phyloP scores from a whole-genome alignment of 2,888 invertebrate species.

The Falcaria lacertinaria region DNA sequence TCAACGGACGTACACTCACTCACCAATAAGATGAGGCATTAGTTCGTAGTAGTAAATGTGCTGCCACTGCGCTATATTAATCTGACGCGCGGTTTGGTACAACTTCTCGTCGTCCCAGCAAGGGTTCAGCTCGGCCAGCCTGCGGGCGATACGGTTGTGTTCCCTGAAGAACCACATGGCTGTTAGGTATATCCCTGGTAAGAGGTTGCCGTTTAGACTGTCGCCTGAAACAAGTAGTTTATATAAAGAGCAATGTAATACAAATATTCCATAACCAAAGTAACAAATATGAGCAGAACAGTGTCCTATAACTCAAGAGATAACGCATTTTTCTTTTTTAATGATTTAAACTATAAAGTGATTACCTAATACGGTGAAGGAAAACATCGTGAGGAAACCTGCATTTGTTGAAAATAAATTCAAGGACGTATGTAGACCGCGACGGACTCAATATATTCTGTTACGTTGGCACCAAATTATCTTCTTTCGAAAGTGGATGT shows the following conservation, averaged over 20 bases:
- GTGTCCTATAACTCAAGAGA: too few relatives aligned
- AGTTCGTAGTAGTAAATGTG: slow-evolving; percentile 91
- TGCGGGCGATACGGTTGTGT: slow-evolving; percentile 88
- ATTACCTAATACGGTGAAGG: too few relatives aligned
- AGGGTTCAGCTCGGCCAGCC: slow-evolving; percentile 84
- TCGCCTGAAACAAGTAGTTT: slow-evolving; percentile 20
- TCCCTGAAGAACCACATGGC: slow-evolving; percentile 74
- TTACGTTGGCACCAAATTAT: too few relatives aligned
- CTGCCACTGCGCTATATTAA: slow-evolving; percentile 88
- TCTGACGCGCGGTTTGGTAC: slow-evolving; percentile 80
- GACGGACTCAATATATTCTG: too few relatives aligned
- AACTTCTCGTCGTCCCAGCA: slow-evolving; percentile 92
- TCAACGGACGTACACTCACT: slow-evolving; percentile 25
- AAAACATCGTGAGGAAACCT: too few relatives aligned
- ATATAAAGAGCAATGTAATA: not conserved
- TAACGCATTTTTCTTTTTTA: too few relatives aligned
- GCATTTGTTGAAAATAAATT: too few relatives aligned
- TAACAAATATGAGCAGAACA: too few relatives aligned
- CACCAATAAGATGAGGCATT: slow-evolving; percentile 86
- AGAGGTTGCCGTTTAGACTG: slow-evolving; percentile 17
- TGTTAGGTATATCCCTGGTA: slow-evolving; percentile 23
- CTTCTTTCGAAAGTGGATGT: too few relatives aligned
- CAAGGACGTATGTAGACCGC: too few relatives aligned
- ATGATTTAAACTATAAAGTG: too few relatives aligned
- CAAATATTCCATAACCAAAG: too few relatives aligned